A percentile compares a stretch with the other conserved stretches of the same genome.
These are phyloP conservation scores for Aquatica leii DNA, from an alignment of 2,888 invertebrate species.

Conservation along the genomic window DNA sequence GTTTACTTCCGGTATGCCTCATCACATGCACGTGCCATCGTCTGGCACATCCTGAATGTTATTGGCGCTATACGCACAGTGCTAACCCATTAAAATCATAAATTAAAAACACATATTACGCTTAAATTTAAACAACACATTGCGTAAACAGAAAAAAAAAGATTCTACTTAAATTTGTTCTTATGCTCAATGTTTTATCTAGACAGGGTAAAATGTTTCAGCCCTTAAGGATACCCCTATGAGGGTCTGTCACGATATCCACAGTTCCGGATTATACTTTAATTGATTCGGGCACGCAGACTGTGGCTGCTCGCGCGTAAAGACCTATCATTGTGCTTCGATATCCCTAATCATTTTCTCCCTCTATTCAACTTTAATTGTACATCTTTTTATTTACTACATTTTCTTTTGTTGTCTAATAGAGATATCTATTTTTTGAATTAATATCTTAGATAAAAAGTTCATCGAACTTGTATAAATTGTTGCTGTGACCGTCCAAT, in stretches of 20 bases:
- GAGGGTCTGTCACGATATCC: constrained; percentile 45
- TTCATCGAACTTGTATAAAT: too few relatives aligned
- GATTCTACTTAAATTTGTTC: constrained; percentile 1
- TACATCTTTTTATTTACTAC: constrained; percentile 55
- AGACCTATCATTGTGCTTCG: constrained; percentile 58
- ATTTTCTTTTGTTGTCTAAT: constrained; percentile 12
- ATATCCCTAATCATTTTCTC: constrained; percentile 62
- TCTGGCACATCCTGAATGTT: constrained; percentile 53
- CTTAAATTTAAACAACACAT: constrained; percentile 3
- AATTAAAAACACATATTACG: neutral
- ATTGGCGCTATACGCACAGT: constrained; percentile 15
- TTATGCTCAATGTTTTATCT: constrained; percentile 12
- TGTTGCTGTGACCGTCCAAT: too few relatives aligned
- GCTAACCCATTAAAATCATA: constrained; percentile 7
- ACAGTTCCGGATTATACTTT: constrained; percentile 69
- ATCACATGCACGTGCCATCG: constrained; percentile 57
- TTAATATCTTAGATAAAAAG: neutral
- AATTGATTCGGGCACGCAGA: constrained; percentile 66
- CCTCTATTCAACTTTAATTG: constrained; percentile 58
- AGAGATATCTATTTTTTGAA: constrained; percentile 5
- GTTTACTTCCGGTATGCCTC: constrained; percentile 57
- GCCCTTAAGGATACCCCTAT: constrained; percentile 33
- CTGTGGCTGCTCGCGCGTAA: constrained; percentile 59
- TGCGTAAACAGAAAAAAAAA: neutral
- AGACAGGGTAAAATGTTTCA: constrained; percentile 11